A percentile compares a stretch with the other conserved stretches of the same genome.
These are phyloP conservation scores for Lateolabrax maculatus DNA, from an alignment of 2,797 vertebrate genomes.

Conservation along the genomic window DNA sequence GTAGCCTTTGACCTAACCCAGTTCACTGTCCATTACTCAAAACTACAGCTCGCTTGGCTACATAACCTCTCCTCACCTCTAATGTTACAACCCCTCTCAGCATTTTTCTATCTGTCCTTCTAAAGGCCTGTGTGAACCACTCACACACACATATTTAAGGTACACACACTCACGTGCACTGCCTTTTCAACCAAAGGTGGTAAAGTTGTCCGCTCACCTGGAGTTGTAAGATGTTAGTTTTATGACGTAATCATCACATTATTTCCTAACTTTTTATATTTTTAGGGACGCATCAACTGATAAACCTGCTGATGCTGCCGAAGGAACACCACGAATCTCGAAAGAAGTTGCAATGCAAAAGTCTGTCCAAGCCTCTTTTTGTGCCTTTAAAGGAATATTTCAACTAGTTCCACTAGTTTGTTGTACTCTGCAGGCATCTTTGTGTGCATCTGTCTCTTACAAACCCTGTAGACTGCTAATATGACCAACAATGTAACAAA, in stretches of 20 bases:
- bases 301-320: not conserved
- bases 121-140: not conserved
- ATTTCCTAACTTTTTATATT: not conserved
- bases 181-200: not conserved
- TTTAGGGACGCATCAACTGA: not conserved
- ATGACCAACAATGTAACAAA: not conserved
- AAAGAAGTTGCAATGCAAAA: no score
- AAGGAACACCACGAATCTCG: not conserved
- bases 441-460: not conserved
- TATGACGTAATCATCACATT: no score
- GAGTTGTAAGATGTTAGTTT: not conserved
- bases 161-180: not conserved
- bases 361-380: no score
- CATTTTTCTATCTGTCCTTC: constrained; percentile 45
- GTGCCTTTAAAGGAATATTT: no score
- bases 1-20: constrained; percentile 57
- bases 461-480: not conserved
- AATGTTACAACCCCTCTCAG: constrained; percentile 39
- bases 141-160: not conserved
- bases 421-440: not conserved
- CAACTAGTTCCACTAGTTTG: not conserved
- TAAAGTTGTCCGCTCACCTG: not conserved
- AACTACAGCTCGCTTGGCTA: constrained; percentile 29
- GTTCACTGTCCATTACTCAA: constrained; percentile 64
- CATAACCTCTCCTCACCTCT: constrained; percentile 47